Evolutionary conservation across 2,888 invertebrate species (phyloP), one percentile per base, ranked within the genome.

Genomic region (Brenthis hecate): DNA sequence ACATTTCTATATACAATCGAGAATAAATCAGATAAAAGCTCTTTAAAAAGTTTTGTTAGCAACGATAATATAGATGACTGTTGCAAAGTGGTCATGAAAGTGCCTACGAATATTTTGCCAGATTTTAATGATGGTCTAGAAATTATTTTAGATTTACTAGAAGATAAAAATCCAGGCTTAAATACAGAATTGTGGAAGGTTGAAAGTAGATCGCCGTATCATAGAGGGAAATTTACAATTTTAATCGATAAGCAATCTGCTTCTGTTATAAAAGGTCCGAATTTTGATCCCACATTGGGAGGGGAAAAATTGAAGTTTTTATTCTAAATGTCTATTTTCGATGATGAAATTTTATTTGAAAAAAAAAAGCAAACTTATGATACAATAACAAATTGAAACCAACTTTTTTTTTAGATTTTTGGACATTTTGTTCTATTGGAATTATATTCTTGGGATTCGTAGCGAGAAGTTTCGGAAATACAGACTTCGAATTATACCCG

Each of bases 81-180:
- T 57, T 81, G 80, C 5, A 89, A 85, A 74, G 78, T 91, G 1
- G 78, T 84, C 13, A 68, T 91, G 3, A 89, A 85, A 73, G 81
- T 91, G 11, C 91, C 91, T 0, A 13, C 76, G 0, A 80, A 78
- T 6, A 85, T 91, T 53, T 69, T 89, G 1, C 89, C 89, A 0
- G 86, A 89, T 0, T 82, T 80, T n/a, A 83, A 84, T 51, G 87
- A 91, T 0, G 90, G 90, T 64, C 75, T 92, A 62, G 85, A 83
- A 32, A 83, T 91, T 0, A 84, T 92, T 1, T 86, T 92, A 19
- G 88, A 90, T 72, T 69, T 91, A 1, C 73, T 92, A 0, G 88
- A 91, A 77, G 88, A 91, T 57, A 88, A 88, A 57, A 92, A 91
- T 51, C 89, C 91, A 0, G 90, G 88, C 0, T 69, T 92, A 6